A percentile compares a stretch with the other conserved stretches of the same genome.
These are phyloP conservation scores for Conistra vaccinii DNA, from an alignment of 2,888 invertebrate species.

Conservation along the genomic window DNA sequence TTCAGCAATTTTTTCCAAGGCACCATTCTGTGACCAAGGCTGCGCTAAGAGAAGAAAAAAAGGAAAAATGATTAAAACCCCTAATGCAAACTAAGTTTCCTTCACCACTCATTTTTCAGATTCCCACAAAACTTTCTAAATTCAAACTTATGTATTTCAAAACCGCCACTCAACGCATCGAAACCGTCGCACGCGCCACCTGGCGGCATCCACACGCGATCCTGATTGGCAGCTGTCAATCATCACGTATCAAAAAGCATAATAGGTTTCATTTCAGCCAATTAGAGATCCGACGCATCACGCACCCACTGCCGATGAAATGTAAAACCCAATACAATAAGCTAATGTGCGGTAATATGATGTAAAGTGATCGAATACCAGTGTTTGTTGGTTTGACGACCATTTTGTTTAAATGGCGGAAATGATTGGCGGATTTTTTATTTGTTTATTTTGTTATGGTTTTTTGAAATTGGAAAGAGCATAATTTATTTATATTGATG, in stretches of 20 bases:
- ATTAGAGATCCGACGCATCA: conserved; percentile 81
- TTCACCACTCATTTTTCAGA: neutral
- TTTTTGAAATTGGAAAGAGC: neutral
- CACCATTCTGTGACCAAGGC: neutral
- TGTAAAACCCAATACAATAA: conserved; percentile 67
- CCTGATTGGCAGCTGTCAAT: conserved; percentile 89
- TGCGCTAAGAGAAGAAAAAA: neutral
- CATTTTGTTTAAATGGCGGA: conserved; percentile 22
- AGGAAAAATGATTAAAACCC: neutral
- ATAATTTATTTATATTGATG: neutral
- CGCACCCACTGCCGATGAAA: conserved; percentile 80
- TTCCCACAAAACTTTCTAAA: conserved; percentile 5
- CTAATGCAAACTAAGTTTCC: neutral
- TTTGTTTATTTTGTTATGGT: conserved; percentile 5
- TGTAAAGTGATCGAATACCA: conserved; percentile 33
- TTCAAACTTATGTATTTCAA: conserved; percentile 46
- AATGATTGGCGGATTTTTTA: conserved; percentile 11
- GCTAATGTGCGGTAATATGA: conserved; percentile 68
- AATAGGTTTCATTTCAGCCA: conserved; percentile 85
- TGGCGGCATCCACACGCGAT: conserved; percentile 79
- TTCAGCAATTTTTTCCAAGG: neutral
- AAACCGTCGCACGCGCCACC: conserved; percentile 80
- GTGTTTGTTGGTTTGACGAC: conserved; percentile 23
- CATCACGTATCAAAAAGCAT: conserved; percentile 82
- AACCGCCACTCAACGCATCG: conserved; percentile 31